These are phyloP conservation scores for Trypoxylon attenuatum DNA, from an alignment of 2,888 invertebrate species.

Conservation along the genomic window DNA sequence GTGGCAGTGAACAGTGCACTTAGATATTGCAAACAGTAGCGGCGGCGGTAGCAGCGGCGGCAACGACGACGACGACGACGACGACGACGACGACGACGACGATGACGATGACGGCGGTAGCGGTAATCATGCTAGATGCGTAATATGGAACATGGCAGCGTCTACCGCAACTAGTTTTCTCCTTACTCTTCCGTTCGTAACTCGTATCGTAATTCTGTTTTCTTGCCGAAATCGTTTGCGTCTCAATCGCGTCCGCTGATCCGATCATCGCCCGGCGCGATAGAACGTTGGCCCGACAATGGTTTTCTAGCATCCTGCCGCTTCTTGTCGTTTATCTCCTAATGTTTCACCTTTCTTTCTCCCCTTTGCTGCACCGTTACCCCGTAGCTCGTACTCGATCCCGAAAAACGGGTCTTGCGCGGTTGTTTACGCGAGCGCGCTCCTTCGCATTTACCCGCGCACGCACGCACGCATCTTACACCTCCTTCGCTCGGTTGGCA, in stretches of 20 bases:
- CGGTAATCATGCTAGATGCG: slow-evolving; percentile 40
- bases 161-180: slow-evolving; percentile 70
- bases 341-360: not conserved
- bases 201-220: slow-evolving; percentile 2
- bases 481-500: not conserved
- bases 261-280: no score
- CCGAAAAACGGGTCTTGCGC: no score
- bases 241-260: not conserved
- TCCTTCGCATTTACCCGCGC: no score
- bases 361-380: not conserved
- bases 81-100: slow-evolving; percentile 43
- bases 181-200: no score
- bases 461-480: not conserved
- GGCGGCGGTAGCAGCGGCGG: slow-evolving; percentile 63
- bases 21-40: slow-evolving; percentile 71
- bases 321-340: not conserved
- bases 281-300: not conserved
- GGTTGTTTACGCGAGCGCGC: not conserved
- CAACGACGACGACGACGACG: slow-evolving; percentile 59
- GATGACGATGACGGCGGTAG: slow-evolving; percentile 62
- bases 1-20: slow-evolving; percentile 74
- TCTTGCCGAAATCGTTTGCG: slow-evolving; percentile 1
- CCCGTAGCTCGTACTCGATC: not conserved
- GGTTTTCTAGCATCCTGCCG: not conserved
- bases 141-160: slow-evolving; percentile 69